Evolutionary conservation across 2,113 vertebrate genomes (phyloP).

Genomic region (Nymphicus hollandicus): DNA sequence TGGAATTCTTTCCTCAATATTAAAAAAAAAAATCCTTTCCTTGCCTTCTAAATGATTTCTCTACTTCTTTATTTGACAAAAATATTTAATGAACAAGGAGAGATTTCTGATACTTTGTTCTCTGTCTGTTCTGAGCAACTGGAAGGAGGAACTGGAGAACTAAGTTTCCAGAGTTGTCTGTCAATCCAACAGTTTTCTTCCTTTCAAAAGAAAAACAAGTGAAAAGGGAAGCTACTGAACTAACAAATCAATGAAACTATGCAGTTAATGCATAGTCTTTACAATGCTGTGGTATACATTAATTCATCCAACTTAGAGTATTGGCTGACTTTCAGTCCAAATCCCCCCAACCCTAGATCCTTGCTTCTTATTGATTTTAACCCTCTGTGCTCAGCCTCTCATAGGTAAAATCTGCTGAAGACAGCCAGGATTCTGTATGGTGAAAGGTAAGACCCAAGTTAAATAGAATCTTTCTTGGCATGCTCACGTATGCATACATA

Average conservation of each 20-base stretch:
- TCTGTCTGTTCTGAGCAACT: conserved; percentile 90
- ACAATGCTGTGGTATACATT: neutral
- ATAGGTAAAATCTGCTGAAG: conserved; percentile 11
- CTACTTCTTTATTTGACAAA: conserved; percentile 82
- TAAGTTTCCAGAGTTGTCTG: conserved; percentile 42
- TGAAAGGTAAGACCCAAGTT: neutral
- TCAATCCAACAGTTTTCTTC: neutral
- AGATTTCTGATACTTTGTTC: conserved; percentile 89
- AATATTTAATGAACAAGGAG: conserved; percentile 70
- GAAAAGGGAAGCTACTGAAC: neutral
- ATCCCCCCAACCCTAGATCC: neutral
- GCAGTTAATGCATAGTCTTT: neutral
- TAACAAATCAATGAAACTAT: neutral
- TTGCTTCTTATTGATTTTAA: conserved; percentile 13
- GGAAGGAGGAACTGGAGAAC: conserved; percentile 86
- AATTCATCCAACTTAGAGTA: neutral
- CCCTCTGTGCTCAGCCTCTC: conserved; percentile 3
- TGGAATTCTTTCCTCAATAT: neutral
- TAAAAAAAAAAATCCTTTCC: neutral
- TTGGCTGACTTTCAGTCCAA: neutral
- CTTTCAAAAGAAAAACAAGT: neutral
- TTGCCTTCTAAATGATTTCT: conserved; percentile 82
- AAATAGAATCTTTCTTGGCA: neutral
- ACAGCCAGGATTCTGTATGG: neutral
- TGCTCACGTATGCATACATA: neutral